Percentiles rank a stretch among this genome's conserved stretches.
These are phyloP conservation scores for Drosophila auraria DNA, from an alignment of 1,140 invertebrate genomes.

Conservation along the genomic window DNA sequence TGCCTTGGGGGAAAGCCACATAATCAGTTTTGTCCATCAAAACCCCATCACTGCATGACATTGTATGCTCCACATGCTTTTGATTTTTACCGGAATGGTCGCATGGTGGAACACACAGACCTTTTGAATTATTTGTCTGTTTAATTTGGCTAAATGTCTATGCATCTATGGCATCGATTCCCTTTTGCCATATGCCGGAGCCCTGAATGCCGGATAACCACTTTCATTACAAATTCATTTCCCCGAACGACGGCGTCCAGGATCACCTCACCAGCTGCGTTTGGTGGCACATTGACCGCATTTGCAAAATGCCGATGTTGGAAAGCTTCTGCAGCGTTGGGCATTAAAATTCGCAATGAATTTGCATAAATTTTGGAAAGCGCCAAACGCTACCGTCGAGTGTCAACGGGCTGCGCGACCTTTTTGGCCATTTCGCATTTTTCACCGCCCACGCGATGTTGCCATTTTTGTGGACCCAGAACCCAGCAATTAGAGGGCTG, in stretches of 20 bases:
- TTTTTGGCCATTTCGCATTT: slow-evolving; percentile 46
- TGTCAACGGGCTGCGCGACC: slow-evolving; percentile 13
- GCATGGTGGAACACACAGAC: neutral
- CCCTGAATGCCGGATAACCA: slow-evolving; percentile 51
- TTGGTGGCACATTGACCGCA: slow-evolving; percentile 73
- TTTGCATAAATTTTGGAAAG: slow-evolving; percentile 71
- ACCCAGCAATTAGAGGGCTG: slow-evolving; percentile 56
- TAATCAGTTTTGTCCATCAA: slow-evolving; percentile 14
- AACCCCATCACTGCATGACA: neutral
- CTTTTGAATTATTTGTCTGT: slow-evolving; percentile 55
- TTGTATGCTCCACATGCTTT: slow-evolving; percentile 4
- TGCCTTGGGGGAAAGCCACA: neutral
- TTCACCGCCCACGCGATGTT: slow-evolving; percentile 26
- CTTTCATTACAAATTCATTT: slow-evolving; percentile 80
- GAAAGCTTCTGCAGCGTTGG: slow-evolving; percentile 21
- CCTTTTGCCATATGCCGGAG: slow-evolving; percentile 3
- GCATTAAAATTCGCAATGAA: slow-evolving; percentile 78
- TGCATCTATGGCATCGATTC: slow-evolving; percentile 19
- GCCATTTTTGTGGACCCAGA: slow-evolving; percentile 22
- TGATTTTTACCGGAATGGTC: slow-evolving; percentile 20
- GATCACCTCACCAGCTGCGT: slow-evolving; percentile 44
- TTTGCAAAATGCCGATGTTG: slow-evolving; percentile 50
- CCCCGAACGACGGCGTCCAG: slow-evolving; percentile 39
- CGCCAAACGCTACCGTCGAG: slow-evolving; percentile 13
- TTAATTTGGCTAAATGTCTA: slow-evolving; percentile 56